A percentile compares a stretch with the other conserved stretches of the same genome.
These are phyloP conservation scores for Saturnia pavonia DNA, from an alignment of 2,888 invertebrate species.

Conservation along the genomic window DNA sequence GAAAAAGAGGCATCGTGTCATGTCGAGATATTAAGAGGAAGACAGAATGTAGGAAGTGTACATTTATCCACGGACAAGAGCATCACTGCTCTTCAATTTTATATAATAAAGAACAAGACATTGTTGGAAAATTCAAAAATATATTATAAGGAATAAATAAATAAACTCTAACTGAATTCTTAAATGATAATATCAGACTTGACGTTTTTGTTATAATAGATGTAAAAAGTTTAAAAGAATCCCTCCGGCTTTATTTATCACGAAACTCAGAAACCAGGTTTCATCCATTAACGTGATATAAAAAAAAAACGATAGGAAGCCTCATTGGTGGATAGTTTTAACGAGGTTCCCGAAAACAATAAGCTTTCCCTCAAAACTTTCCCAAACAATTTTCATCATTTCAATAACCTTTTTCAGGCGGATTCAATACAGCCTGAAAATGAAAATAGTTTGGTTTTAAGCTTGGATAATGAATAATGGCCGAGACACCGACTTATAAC, in stretches of 20 bases:
- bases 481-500: background rate
- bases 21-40: too few species aligned
- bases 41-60: too few species aligned
- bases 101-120: background rate
- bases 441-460: constrained; percentile 30
- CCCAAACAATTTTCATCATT: constrained; percentile 35
- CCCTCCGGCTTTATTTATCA: constrained; percentile 6
- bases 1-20: too few species aligned
- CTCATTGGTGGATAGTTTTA: constrained; percentile 41
- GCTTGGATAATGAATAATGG: constrained; percentile 21
- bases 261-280: background rate
- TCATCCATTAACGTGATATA: constrained; percentile 10
- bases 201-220: background rate
- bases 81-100: too few species aligned
- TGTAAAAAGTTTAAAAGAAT: background rate
- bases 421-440: constrained; percentile 27
- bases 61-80: too few species aligned
- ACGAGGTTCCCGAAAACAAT: constrained; percentile 45
- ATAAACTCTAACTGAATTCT: background rate
- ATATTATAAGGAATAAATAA: background rate
- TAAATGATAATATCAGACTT: background rate
- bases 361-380: constrained; percentile 40
- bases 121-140: background rate
- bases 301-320: constrained; percentile 25
- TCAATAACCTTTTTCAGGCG: constrained; percentile 38